Base-by-base conservation (phyloP, 2,888 invertebrate genomes). In the Pandemis cinnamomeana region DNA sequence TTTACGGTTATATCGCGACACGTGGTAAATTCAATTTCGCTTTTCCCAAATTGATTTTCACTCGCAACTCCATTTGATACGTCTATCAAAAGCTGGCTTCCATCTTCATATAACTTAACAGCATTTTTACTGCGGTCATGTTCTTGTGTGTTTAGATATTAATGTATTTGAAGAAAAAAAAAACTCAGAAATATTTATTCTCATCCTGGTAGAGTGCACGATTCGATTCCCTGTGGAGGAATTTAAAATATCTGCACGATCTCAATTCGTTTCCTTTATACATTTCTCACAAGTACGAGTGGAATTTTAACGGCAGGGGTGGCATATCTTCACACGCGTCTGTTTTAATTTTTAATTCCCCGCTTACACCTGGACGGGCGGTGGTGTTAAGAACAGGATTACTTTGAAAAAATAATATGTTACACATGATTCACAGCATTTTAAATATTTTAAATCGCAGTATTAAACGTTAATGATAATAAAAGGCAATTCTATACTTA, bases 191-290 rank as follows among this genome's bases (percentile, higher is more conserved):
- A 73, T 53, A 53, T 60, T 70, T 70, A 15, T 51, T 7, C 60
- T 11, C 8, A 58, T 42, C 55, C 69, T 61, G 60, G 60, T 60
- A 51, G 42, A 60, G 42, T 41, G 73, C 66, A 66, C 70, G 53
- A 61, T 51, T 58, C 15, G 10, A 64, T 42, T 73, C 76, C 72
- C 71, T 74, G 74, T 78, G 74, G 71, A 79, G 80, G 81, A 84
- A 85, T 86, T 85, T 86, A 83, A 86, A 85, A 87, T 84, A 81
- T 84, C 82, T 81, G 79, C 83, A 83, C 82, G 82, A 82, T 83
- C 82, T 82, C 81, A 81, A 82, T 86, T 86, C 82, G 81, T 84
- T 87, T 84, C 80, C 82, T 81, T 80, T 80, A 80, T 81, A 83
- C 81, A 83, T 86, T 85, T 83, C 81, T 77, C 80, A 75, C 78